Evolutionary conservation across 2,888 invertebrate genomes (phyloP), one percentile per base, ranked within the genome.

Genomic region (Calephelis perditalis): DNA sequence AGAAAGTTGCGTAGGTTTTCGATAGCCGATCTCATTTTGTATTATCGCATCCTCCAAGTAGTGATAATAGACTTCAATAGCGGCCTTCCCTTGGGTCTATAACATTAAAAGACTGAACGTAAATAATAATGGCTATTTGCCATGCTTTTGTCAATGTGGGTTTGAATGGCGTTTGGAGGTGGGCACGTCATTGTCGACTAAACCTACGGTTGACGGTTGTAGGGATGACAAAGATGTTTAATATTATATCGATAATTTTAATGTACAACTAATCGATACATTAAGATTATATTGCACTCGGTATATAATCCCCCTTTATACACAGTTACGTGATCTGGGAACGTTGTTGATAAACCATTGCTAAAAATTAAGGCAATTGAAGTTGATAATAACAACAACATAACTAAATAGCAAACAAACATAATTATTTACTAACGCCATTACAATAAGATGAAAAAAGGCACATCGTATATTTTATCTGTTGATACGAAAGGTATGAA

Each of bases 121-220:
- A 63, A 64, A 68, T 79, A 82, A 86, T 87, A 87, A 86, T 81
- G 76, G 82, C 74, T 87, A 88, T 88, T 88, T 88, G 86, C 86
- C 73, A 75, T 77, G 77, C 85, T 73, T 85, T 89, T 89, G 88
- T 87, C 79, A 81, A 79, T 74, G 81, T 78, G 79, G 83, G 81
- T 78, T 69, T 82, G 78, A 86, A 89, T 85, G 77, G 81, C 71
- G 73, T 73, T 72, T 75, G 73, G 76, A 84, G 86, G 88, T 86
- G 81, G 86, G 86, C 83, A 73, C 79, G 81, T 84, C 83, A 80
- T 84, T 84, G 82, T 76, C 76, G 76, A 74, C 63, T 76, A 68
- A 78, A 77, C 77, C 73, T 75, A 75, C 71, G 70, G 63, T 58
- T 69, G 69, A 66, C 70, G 65, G 77, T 74, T 69, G 35, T 76